Evolutionary conservation across 2,113 vertebrate genomes (phyloP), one percentile per base, ranked within the genome.

Genomic region (Smithornis capensis): DNA sequence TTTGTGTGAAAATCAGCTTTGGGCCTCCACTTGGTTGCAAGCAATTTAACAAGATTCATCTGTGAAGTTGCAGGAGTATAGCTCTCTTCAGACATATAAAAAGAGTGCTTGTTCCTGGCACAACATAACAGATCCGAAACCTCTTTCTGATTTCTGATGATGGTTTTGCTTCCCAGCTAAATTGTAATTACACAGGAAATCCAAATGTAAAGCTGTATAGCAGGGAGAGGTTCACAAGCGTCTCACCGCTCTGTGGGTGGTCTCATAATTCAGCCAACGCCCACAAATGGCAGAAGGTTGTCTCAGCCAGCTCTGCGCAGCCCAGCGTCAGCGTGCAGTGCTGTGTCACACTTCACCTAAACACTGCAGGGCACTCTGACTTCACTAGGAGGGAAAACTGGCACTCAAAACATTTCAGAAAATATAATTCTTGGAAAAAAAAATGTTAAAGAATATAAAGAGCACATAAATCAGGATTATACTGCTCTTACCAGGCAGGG

Each of bases 81-180:
- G 70, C 10, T 88, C 55, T 68, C 89, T 90, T 87, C 79, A 94
- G 65, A 82, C 40, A n/a, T 19, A 23, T 35, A 92, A 29, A 84
- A 93, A 75, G 31, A 92, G 8, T 60, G 87, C 69, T 67, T 1
- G 0, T 67, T 92, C 70, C 89, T 95, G 71, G 89, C 64, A 93
- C 63, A 59, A 77, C 87, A 67, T 94, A 71, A 84, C 65, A 92
- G 62, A 52, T 84, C 83, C 86, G 77, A 91, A 96, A 93, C 25
- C 62, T 11, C 47, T 90, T 95, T 96, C 62, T 56, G 56, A 69
- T 92, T 97, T 92, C 44, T 97, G 96, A 95, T 77, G 74, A 84
- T 64, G 65, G n/a, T 91, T 92, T 96, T 90, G 81, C 94, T 95
- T 94, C 62, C 15, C 80, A 88, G 68, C 40, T 93, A 93, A 93